Evolutionary conservation across 2,113 vertebrate species (phyloP), one percentile per base, ranked within the genome.

Genomic region (Ramphastos sulfuratus): DNA sequence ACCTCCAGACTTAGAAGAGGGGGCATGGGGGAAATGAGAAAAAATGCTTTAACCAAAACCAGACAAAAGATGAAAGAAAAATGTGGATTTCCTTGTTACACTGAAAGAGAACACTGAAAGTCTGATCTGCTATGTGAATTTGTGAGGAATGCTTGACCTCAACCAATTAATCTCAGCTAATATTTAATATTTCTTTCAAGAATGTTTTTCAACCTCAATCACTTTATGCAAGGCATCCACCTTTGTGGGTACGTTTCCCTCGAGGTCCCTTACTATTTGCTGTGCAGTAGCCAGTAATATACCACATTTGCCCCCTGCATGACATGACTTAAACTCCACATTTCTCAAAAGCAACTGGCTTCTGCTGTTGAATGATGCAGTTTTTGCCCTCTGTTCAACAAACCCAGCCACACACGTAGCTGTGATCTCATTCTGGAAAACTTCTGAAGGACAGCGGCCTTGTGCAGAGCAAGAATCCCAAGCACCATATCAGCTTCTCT

Each of bases 381-480:
- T 48, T 90, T 94, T 92, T 96, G 87, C 92, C 79, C 91, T 95
- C 89, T 90, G 89, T 39, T 86, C 66, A 90, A 87, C 88, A 95
- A 92, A 67, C 56, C 23, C 87, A 90, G 93, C 93, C 94, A 96
- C 94, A 96, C 95, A 95, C 42, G 1, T 90, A 92, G 94, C 4
- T 86, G 90, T 97, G 96, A 96, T 93, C 92, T 97, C 95, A 97
- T 93, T 95, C 92, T 48, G 88, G 87, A 94, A 96, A 96, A 95
- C 91, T 96, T 93, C 95, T 94, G 90, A 95, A 94, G 91, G 92
- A 95, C 93, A 95, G 75, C 0, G 1, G 91, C 80, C 93, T 85
- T 94, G n/a, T 93, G 69, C 55, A 82, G 69, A 76, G 76, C 79
- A 96, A 50, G 86, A 81, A 6, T 84, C 82, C 72, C 0, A 24